Percentiles rank a stretch among this genome's conserved stretches.
Conservation (phyloP, 2,797 vertebrate species). For the Spea hammondii region DNA sequence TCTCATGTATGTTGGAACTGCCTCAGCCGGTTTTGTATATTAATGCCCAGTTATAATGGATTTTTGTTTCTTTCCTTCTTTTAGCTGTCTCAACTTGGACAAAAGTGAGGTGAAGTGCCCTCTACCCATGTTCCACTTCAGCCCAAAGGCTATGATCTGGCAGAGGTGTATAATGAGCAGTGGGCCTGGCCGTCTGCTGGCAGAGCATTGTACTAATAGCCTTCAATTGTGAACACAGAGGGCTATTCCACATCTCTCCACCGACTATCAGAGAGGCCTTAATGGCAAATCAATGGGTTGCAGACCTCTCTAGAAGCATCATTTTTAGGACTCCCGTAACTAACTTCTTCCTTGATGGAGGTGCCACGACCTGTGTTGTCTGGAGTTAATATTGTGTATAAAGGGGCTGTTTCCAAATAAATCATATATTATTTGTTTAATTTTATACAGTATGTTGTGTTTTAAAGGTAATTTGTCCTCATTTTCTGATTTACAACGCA, state of each 20-base stretch:
- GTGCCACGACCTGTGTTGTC: not conserved
- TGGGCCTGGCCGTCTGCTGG: constrained; percentile 7
- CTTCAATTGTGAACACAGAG: constrained; percentile 1
- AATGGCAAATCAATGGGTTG: not conserved
- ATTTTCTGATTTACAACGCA: too few species aligned
- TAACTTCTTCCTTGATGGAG: constrained; percentile 20
- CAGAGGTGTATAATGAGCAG: not conserved
- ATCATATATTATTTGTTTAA: constrained; percentile 18
- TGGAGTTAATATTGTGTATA: constrained; percentile 6
- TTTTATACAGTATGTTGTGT: constrained; percentile 30
- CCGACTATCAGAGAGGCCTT: not conserved
- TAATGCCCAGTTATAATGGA: too few species aligned
- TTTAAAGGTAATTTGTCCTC: too few species aligned
- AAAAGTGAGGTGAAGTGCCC: constrained; percentile 72
- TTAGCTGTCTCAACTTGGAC: constrained; percentile 90
- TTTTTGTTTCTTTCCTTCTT: constrained; percentile 28
- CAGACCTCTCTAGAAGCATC: constrained; percentile 1
- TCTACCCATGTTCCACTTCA: not conserved
- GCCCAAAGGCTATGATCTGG: constrained; percentile 8
- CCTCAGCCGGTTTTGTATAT: too few species aligned
- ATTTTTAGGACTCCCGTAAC: constrained; percentile 18
- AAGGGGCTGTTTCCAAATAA: constrained; percentile 42
- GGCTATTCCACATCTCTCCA: not conserved
- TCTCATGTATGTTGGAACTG: too few species aligned
- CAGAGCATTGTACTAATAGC: not conserved